A percentile compares a stretch with the other conserved stretches of the same genome.
Conservation (phyloP, 2,797 vertebrate genomes). For the Dicrostonyx torquatus region DNA sequence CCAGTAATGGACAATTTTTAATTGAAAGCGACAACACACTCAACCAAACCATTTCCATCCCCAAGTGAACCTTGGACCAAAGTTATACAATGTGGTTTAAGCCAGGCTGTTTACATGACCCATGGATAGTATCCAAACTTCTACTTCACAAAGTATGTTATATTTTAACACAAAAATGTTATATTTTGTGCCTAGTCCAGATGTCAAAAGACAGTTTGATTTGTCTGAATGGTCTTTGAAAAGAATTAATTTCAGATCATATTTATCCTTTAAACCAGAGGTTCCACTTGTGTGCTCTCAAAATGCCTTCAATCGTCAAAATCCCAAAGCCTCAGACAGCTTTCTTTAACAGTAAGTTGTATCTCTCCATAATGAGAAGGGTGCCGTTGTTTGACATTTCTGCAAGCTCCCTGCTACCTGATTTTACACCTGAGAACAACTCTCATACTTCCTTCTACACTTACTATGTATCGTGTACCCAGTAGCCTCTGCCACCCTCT, state of each 20-base stretch:
- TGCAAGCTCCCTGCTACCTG: not conserved
- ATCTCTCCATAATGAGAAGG: not conserved
- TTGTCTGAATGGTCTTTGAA: not conserved
- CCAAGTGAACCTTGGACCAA: constrained; percentile 1
- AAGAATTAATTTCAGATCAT: constrained; percentile 42
- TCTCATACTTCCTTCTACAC: not conserved
- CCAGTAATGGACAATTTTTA: not conserved
- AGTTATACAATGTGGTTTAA: not conserved
- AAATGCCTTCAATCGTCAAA: not conserved
- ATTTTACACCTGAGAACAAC: not conserved
- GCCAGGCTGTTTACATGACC: not conserved
- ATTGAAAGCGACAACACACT: not conserved
- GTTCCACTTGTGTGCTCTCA: not conserved
- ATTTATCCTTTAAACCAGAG: not conserved
- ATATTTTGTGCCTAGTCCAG: not conserved
- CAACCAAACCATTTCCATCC: not conserved
- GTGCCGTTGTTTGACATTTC: constrained; percentile 12
- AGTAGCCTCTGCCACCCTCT: not conserved
- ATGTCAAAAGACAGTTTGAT: constrained; percentile 12
- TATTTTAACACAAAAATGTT: constrained; percentile 23
- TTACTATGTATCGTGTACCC: not conserved
- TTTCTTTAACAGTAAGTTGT: not conserved
- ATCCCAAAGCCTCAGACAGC: not conserved
- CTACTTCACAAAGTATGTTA: not conserved
- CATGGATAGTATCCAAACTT: not conserved